A percentile compares a stretch with the other conserved stretches of the same genome.
These are phyloP conservation scores for Vanacampus margaritifer DNA, from an alignment of 2,113 vertebrate genomes.

Conservation along the genomic window DNA sequence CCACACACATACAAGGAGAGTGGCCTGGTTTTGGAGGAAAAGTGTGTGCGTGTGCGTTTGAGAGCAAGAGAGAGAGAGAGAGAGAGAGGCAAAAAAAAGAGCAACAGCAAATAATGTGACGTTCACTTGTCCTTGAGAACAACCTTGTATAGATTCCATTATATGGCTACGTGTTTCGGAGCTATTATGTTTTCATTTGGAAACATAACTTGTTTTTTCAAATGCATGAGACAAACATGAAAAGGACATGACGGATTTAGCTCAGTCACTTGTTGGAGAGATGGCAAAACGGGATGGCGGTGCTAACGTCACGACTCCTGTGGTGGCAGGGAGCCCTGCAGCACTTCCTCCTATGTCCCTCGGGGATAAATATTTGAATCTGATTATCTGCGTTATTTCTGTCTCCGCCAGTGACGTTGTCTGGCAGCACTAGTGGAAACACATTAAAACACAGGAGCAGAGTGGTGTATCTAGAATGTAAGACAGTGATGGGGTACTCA, in stretches of 20 bases:
- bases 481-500: conserved; percentile 15
- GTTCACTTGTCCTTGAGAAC: conserved; percentile 34
- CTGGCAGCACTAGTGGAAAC: conserved; percentile 31
- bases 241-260: conserved; percentile 3
- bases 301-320: conserved; percentile 11
- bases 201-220: conserved; percentile 9
- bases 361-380: conserved; percentile 54
- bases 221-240: neutral
- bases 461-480: conserved; percentile 35
- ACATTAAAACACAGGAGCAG: conserved; percentile 21
- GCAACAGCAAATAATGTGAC: conserved; percentile 28
- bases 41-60: conserved; percentile 18
- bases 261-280: conserved; percentile 7
- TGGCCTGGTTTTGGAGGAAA: conserved; percentile 51
- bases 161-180: neutral
- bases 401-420: conserved; percentile 46
- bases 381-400: conserved; percentile 61
- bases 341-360: conserved; percentile 36
- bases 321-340: conserved; percentile 15
- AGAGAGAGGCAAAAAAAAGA: neutral
- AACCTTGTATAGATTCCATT: conserved; percentile 30
- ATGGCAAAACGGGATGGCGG: conserved; percentile 1
- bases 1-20: conserved; percentile 53
- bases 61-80: neutral
- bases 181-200: conserved; percentile 16